These are phyloP conservation scores for Lepidothrix coronata DNA, from an alignment of 2,113 vertebrate species.

Conservation along the genomic window DNA sequence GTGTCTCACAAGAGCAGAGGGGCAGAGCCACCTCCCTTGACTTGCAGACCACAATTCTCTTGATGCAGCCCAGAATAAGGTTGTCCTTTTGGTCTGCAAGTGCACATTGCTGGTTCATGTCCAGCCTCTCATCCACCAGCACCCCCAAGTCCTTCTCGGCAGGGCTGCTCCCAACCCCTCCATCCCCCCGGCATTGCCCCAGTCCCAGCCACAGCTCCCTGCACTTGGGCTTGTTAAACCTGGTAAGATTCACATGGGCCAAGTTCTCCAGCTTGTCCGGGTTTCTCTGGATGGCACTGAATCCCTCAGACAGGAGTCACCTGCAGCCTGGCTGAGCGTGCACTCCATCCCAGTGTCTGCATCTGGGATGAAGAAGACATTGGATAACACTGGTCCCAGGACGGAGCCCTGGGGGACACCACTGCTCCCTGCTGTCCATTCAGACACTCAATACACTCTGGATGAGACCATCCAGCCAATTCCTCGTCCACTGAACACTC, in stretches of 20 bases:
- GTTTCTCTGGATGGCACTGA: not conserved
- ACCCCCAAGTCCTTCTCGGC: rapidly evolving
- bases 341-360: not conserved
- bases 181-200: rapidly evolving
- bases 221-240: not conserved
- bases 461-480: not conserved
- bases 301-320: not conserved
- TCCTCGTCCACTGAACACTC: not conserved
- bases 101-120: not conserved
- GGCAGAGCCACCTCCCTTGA: not conserved
- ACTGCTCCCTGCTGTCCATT: not conserved
- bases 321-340: not conserved
- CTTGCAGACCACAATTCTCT: not conserved
- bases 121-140: not conserved
- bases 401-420: not conserved
- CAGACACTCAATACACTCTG: not conserved
- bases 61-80: not conserved
- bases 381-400: not conserved
- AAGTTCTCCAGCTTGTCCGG: rapidly evolving
- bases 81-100: not conserved
- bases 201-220: not conserved
- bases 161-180: not conserved
- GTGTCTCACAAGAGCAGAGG: not conserved
- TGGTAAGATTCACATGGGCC: too few species aligned
- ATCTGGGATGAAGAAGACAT: not conserved